These are phyloP conservation scores for Meloidogyne floridensis DNA, from an alignment of 1,140 invertebrate species.

Conservation along the genomic window DNA sequence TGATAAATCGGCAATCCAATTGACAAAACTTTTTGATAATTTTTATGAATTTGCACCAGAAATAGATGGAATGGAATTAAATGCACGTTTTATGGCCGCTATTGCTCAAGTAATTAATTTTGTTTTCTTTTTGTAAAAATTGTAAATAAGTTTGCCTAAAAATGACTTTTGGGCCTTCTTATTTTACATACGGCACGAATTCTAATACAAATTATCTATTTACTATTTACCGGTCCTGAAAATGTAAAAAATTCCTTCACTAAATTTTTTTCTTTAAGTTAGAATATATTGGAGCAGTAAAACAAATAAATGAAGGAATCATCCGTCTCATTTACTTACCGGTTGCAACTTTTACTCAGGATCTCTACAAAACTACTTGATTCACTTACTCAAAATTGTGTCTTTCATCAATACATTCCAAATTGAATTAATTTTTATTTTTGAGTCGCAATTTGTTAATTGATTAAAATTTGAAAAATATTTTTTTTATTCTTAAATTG, in stretches of 20 bases:
- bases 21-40: slow-evolving; percentile 18
- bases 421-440: background rate
- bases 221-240: too few relatives aligned
- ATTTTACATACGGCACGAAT: background rate
- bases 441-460: background rate
- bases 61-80: slow-evolving; percentile 8
- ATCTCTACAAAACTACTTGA: background rate
- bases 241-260: too few relatives aligned
- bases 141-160: too few relatives aligned
- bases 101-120: slow-evolving; percentile 14
- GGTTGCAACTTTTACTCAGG: background rate
- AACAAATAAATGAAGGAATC: slow-evolving; percentile 8
- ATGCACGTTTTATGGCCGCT: slow-evolving; percentile 23
- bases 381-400: background rate
- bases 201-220: too few relatives aligned
- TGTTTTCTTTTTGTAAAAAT: too few relatives aligned
- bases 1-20: background rate
- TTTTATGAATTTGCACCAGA: slow-evolving; percentile 19
- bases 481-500: background rate
- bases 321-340: slow-evolving; percentile 36
- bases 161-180: background rate
- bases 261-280: slow-evolving; percentile 16
- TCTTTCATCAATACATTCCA: background rate
- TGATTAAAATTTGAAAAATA: background rate
- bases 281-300: slow-evolving; percentile 37